Conservation (phyloP, 2,113 vertebrate species). For the Poicephalus gulielmi region DNA sequence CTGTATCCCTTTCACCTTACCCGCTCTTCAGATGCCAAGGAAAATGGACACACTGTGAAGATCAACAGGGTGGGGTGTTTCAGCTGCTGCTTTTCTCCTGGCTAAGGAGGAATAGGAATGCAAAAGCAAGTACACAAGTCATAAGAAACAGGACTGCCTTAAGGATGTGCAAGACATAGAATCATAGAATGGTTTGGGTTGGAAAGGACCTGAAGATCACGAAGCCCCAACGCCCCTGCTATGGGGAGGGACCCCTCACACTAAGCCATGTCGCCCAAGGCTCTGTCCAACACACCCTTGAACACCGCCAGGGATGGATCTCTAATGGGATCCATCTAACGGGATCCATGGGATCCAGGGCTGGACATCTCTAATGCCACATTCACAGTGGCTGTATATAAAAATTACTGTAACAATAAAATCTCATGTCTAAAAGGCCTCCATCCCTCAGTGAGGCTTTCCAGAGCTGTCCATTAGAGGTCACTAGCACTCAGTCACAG, state of each 20-base stretch:
- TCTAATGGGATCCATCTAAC: too few species aligned
- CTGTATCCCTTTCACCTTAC: background rate
- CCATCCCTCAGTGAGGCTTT: background rate
- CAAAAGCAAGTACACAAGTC: background rate
- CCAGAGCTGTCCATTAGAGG: constrained; percentile 1
- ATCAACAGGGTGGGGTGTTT: background rate
- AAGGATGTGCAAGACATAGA: background rate
- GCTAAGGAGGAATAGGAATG: background rate
- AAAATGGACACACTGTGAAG: background rate
- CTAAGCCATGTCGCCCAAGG: too few species aligned
- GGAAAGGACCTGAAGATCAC: too few species aligned
- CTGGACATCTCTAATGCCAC: background rate
- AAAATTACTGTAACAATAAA: background rate
- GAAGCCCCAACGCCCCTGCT: too few species aligned
- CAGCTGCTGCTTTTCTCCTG: background rate
- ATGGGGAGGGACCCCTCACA: too few species aligned
- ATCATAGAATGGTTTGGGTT: too few species aligned
- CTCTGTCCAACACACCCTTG: too few species aligned
- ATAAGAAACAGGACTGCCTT: background rate
- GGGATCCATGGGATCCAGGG: too few species aligned
- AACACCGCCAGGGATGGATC: too few species aligned
- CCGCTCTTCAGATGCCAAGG: background rate
- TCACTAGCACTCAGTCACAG: background rate
- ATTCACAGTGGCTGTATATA: background rate
- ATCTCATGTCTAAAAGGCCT: background rate